Conservation (phyloP, 2,797 vertebrate genomes). For the Notolepis coatsorum region DNA sequence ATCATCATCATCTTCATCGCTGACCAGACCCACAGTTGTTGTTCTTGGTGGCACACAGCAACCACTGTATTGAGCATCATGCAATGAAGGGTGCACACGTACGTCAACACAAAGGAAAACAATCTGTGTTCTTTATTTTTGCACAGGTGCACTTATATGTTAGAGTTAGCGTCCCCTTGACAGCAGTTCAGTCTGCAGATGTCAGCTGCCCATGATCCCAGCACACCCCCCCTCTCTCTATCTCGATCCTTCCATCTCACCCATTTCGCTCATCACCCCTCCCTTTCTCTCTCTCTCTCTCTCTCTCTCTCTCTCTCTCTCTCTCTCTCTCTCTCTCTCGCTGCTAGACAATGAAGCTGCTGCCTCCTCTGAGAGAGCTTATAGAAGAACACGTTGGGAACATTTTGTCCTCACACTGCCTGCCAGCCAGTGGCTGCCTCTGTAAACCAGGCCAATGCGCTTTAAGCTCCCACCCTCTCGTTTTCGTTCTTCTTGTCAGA, state of each 20-base stretch:
- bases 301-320: neutral
- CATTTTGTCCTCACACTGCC: constrained; percentile 68
- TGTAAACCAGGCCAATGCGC: constrained; percentile 42
- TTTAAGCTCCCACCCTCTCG: constrained; percentile 4
- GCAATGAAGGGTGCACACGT: no score
- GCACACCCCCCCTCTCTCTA: neutral
- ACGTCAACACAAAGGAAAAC: neutral
- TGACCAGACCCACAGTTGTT: neutral
- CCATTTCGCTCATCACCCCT: neutral
- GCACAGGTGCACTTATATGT: neutral
- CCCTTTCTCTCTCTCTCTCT: neutral
- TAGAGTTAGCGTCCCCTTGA: neutral
- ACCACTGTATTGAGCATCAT: no score
- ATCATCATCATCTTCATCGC: neutral
- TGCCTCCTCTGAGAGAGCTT: constrained; percentile 42
- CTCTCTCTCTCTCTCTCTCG: neutral
- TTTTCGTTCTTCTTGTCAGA: neutral
- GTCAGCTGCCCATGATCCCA: neutral
- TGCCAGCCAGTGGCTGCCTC: constrained; percentile 44
- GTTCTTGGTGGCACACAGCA: neutral
- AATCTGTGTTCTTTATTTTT: neutral
- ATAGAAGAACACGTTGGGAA: constrained; percentile 57
- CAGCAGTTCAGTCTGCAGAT: neutral
- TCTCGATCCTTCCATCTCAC: neutral
- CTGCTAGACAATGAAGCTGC: constrained; percentile 36